These are phyloP conservation scores for Gibbula magus DNA, from an alignment of 2,888 invertebrate genomes.

Conservation along the genomic window DNA sequence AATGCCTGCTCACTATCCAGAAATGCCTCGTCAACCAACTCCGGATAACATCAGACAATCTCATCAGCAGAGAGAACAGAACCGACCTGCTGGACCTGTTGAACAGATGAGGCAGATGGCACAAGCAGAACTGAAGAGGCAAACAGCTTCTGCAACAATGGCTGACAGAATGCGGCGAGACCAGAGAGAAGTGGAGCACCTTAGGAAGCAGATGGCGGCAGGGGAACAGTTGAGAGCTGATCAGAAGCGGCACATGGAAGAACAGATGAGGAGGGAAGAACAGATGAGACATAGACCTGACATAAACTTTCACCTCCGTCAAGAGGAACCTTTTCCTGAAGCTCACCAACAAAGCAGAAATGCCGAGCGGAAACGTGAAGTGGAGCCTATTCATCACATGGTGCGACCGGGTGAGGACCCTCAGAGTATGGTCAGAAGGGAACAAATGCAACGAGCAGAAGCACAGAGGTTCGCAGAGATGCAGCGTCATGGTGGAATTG, in stretches of 20 bases:
- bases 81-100: slow-evolving; percentile 16
- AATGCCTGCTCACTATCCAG: background rate
- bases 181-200: slow-evolving; percentile 2
- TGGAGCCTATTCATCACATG: background rate
- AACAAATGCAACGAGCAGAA: background rate
- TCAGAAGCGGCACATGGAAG: background rate
- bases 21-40: background rate
- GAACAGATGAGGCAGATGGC: slow-evolving; percentile 18
- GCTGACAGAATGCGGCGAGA: slow-evolving; percentile 11
- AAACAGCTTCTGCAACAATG: background rate
- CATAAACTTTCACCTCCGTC: slow-evolving; percentile 5
- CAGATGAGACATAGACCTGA: slow-evolving; percentile 16
- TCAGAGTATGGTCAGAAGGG: background rate
- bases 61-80: slow-evolving; percentile 24
- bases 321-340: slow-evolving; percentile 31
- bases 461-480: background rate
- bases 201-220: slow-evolving; percentile 4
- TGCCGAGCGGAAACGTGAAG: slow-evolving; percentile 30
- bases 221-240: slow-evolving; percentile 3
- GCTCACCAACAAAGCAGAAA: slow-evolving; percentile 34
- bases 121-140: slow-evolving; percentile 17
- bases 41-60: slow-evolving; percentile 1
- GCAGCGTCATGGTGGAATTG: slow-evolving; percentile 1
- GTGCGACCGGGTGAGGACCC: background rate
- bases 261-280: slow-evolving; percentile 19